Evolutionary conservation across 2,888 invertebrate species (phyloP).

Genomic region (Pollenia angustigena): DNA sequence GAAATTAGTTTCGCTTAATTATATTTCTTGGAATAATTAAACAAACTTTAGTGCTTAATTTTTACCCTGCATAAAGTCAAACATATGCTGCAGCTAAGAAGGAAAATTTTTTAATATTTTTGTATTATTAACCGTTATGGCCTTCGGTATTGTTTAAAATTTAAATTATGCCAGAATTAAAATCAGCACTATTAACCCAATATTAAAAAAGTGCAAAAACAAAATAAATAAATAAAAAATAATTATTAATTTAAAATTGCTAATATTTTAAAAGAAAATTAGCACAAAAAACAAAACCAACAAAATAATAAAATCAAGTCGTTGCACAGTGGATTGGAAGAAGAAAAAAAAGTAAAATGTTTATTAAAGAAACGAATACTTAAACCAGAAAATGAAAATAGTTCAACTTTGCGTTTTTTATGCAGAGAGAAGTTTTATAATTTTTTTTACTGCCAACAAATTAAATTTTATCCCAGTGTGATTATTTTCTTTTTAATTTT

Average conservation of each 20-base stretch:
- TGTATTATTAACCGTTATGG: slow-evolving; percentile 26
- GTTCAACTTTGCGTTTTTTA: too few relatives aligned
- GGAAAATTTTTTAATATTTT: background rate
- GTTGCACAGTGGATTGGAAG: background rate
- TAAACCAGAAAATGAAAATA: too few relatives aligned
- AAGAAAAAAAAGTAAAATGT: background rate
- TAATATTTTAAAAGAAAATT: slow-evolving; percentile 12
- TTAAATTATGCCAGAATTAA: background rate
- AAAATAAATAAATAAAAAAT: background rate
- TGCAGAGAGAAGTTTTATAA: too few relatives aligned
- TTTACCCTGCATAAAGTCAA: background rate
- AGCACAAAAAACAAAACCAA: background rate
- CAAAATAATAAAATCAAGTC: background rate
- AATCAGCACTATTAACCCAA: background rate
- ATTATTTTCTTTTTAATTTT: too few relatives aligned
- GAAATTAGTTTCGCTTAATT: background rate
- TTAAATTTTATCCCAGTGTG: too few relatives aligned
- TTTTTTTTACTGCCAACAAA: too few relatives aligned
- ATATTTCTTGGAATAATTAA: background rate
- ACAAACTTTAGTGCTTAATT: background rate
- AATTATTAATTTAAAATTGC: slow-evolving; percentile 23
- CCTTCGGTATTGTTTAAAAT: background rate
- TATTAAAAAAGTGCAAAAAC: background rate
- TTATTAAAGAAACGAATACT: too few relatives aligned
- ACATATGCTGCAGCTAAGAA: too few relatives aligned